These are phyloP conservation scores for Drosophila nr. perissopoda DNA, from an alignment of 2,888 invertebrate species.

Conservation along the genomic window DNA sequence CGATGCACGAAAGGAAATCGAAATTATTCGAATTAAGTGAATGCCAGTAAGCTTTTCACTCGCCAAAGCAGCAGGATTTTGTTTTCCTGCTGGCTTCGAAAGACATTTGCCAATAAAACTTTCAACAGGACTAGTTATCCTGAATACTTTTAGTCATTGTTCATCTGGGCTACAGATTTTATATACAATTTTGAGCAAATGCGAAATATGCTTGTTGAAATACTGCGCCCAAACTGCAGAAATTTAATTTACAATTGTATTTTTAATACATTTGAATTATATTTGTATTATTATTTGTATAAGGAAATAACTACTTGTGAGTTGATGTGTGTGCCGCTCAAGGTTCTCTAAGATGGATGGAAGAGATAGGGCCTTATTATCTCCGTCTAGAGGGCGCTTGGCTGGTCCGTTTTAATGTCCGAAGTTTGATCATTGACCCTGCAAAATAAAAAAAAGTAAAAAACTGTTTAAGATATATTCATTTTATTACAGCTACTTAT, in stretches of 20 bases:
- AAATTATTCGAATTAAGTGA: constrained; percentile 67
- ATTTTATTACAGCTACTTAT: neutral
- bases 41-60: constrained; percentile 43
- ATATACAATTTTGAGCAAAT: neutral
- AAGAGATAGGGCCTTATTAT: neutral
- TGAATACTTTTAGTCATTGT: neutral
- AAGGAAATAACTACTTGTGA: neutral
- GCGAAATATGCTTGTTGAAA: neutral
- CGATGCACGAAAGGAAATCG: constrained; percentile 71
- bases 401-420: neutral
- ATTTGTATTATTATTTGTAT: neutral
- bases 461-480: neutral
- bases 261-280: neutral
- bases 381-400: rapidly evolving
- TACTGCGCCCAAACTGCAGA: neutral
- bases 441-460: neutral
- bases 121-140: neutral
- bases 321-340: neutral
- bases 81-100: neutral
- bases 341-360: neutral
- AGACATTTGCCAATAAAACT: neutral
- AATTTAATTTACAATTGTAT: neutral
- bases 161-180: neutral
- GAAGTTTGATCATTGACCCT: neutral
- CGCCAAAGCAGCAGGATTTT: neutral